Base-by-base conservation (phyloP, 2,888 invertebrate genomes). In the Aproaerema taeniolella region DNA sequence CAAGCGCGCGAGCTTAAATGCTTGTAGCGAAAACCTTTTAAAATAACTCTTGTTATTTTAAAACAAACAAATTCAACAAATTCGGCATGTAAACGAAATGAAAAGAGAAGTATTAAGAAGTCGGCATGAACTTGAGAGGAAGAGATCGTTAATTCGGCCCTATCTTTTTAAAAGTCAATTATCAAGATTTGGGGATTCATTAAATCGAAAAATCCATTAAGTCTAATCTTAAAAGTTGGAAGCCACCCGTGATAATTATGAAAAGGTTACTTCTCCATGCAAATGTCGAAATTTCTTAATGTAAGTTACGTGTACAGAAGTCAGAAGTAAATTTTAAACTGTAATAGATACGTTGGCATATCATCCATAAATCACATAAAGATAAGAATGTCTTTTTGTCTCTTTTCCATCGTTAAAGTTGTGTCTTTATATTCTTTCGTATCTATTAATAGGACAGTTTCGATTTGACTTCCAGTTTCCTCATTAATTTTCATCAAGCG, bases 181-280 rank as follows among this genome's bases (percentile, higher is more conserved):
- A 74, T 65, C 49, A 72, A 71, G 67, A 78, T 53, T 68, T 71
- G 70, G n/a, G 68, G 64, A 72, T 73, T 76, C 74, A 75, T 81
- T 80, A 76, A 73, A 76, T 75, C 75, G 75, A 73, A 76, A 75
- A 81, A 78, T 78, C 78, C 77, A 80, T 81, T 83, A 82, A 67
- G 74, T n/a, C 64, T 81, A 78, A 81, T 78, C 79, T 66, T 64
- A 62, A n/a, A 65, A 73, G 70, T 72, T 72, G 64, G 67, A 58
- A 73, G 74, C 77, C 73, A 75, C 76, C 61, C 60, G 75, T 75
- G 77, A 75, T 68, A 74, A 72, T 81, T 82, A 77, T 78, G 76
- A 83, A 75, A 79, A 78, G 72, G 71, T 76, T 72, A 75, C 69
- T 70, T 63, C 60, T 54, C 68, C 65, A 83, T 83, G 82, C 80